Conservation (phyloP, 2,113 vertebrate species). For the Glareola pratincola region DNA sequence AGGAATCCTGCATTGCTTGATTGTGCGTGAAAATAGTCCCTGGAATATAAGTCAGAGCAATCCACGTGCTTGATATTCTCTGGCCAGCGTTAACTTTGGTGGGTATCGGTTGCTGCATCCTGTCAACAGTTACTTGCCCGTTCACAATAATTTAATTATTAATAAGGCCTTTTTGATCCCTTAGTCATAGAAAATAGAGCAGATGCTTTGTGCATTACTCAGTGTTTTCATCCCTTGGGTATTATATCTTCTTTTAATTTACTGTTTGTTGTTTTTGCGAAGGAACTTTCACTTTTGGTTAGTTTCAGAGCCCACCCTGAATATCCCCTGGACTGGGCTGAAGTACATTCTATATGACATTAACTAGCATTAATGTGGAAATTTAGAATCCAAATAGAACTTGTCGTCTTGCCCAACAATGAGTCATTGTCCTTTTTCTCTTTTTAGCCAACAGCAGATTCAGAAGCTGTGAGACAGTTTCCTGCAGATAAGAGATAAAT, state of each 20-base stretch:
- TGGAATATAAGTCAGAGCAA: background rate
- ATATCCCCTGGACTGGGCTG: constrained; percentile 51
- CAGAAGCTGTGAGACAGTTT: constrained; percentile 78
- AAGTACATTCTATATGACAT: constrained; percentile 15
- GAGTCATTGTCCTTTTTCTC: constrained; percentile 75
- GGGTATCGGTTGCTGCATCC: background rate
- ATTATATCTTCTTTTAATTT: constrained; percentile 55
- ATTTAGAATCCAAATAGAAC: constrained; percentile 44
- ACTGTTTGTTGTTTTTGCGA: constrained; percentile 64
- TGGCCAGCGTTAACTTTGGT: background rate
- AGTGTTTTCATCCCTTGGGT: constrained; percentile 44
- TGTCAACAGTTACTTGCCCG: background rate
- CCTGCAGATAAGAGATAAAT: constrained; percentile 84
- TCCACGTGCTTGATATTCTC: background rate
- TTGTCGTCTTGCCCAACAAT: constrained; percentile 64
- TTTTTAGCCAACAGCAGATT: constrained; percentile 67
- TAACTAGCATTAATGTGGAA: constrained; percentile 53
- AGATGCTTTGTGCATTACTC: background rate
- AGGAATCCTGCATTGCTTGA: background rate
- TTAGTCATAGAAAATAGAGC: constrained; percentile 14
- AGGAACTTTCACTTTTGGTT: constrained; percentile 70
- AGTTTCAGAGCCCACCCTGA: constrained; percentile 63
- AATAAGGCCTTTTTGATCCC: constrained; percentile 10
- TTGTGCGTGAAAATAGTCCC: background rate
- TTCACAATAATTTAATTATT: background rate